Base-by-base conservation (phyloP, 2,888 invertebrate genomes). In the Lasioglossum calceatum region DNA sequence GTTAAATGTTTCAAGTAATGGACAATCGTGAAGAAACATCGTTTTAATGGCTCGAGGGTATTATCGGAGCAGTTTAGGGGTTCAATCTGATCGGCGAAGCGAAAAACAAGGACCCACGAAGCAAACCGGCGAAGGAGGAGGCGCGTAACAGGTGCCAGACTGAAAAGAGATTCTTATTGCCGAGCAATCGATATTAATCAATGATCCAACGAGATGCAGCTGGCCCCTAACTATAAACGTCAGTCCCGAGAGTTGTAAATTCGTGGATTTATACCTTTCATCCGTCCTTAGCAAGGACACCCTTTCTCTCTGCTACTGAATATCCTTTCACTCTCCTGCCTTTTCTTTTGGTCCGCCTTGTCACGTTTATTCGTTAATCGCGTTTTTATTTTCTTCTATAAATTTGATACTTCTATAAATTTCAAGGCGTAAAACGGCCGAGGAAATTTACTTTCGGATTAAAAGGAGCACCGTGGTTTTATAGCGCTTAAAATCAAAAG, bases 231-330 rank as follows among this genome's bases (percentile, higher is more conserved):
- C 87, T 87, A 85, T 92, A 92, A 92, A 92, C 77, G 91, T 89
- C 91, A 88, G 87, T 91, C 88, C 78, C 58, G 76, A 58, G 81
- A 86, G 91, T 91, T 91, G 89, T 92, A 92, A 92, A 92, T 90
- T 90, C 91, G 77, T 84, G 79, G 85, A 90, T 91, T 92, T 92
- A 92, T 90, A 89, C 77, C 91, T 82, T 87, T 85, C 70, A 83
- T 81, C 78, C 82, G 86, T 86, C 82, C 82, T 83, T 87, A 67
- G 78, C 79, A 76, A 86, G 72, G 83, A 85, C 77, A 82, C 50
- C 50, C 27, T 72, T 81, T 85, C 75, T 72, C 32, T 64, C 75
- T 42, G 81, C 85, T 84, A 74, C 84, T 72, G 83, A 77, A 87
- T 81, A 44, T 61, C 72, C 64, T 50, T 87, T 44, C 74, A 19